These are phyloP conservation scores for Pseudochaenichthys georgianus DNA, from an alignment of 2,797 vertebrate genomes.

Conservation along the genomic window DNA sequence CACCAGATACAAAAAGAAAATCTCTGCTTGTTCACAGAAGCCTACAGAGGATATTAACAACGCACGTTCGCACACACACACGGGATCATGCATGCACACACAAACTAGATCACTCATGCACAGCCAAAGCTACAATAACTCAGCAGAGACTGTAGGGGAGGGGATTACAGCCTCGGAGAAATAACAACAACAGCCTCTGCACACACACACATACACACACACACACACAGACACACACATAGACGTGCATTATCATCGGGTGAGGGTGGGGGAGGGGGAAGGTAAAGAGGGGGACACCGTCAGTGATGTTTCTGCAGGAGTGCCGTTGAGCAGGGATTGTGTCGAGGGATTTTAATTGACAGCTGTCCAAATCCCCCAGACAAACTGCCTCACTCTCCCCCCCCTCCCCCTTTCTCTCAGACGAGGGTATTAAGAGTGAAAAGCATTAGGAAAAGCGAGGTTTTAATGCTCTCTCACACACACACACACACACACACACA, in stretches of 20 bases:
- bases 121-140: constrained; percentile 44
- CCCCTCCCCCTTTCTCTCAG: constrained; percentile 33
- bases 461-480: constrained; percentile 55
- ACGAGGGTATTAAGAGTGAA: constrained; percentile 70
- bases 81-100: neutral
- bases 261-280: neutral
- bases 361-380: constrained; percentile 82
- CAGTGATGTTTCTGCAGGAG: constrained; percentile 19
- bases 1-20: constrained; percentile 66
- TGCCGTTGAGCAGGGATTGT: constrained; percentile 65
- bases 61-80: constrained; percentile 27
- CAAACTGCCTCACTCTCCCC: constrained; percentile 35
- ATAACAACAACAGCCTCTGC: constrained; percentile 63
- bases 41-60: constrained; percentile 71
- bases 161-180: constrained; percentile 69
- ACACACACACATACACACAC: constrained; percentile 16
- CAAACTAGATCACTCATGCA: neutral
- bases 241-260: constrained; percentile 15
- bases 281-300: neutral
- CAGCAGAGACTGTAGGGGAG: constrained; percentile 45
- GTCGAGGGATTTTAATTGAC: constrained; percentile 83
- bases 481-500: constrained; percentile 10
- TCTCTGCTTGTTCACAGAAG: constrained; percentile 68
- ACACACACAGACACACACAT: constrained; percentile 15
- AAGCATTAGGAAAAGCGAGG: constrained; percentile 63